A percentile compares a stretch with the other conserved stretches of the same genome.
Conservation (phyloP, 2,888 invertebrate species). For the Drosophila merina region DNA sequence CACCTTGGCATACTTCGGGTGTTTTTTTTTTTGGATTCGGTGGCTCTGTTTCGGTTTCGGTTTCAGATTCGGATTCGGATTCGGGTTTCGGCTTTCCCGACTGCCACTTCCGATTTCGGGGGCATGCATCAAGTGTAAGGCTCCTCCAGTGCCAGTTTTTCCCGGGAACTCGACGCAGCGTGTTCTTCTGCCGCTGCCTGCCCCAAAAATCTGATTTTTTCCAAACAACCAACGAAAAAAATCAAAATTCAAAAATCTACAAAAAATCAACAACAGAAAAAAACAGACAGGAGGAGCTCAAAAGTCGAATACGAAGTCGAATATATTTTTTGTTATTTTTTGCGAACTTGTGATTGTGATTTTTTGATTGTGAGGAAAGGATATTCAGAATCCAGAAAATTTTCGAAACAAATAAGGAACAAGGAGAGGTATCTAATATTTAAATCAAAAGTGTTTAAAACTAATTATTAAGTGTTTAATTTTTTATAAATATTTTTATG, state of each 20-base stretch:
- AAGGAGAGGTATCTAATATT: no score
- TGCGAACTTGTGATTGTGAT: slow-evolving; percentile 1
- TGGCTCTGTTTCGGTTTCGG: slow-evolving; percentile 22
- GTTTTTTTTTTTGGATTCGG: slow-evolving; percentile 17
- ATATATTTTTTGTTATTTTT: neutral
- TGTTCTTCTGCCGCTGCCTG: slow-evolving; percentile 63
- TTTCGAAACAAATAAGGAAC: no score
- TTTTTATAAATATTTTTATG: neutral
- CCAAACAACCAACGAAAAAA: slow-evolving; percentile 20
- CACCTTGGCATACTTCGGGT: slow-evolving; percentile 40
- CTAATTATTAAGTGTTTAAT: neutral
- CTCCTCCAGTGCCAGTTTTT: slow-evolving; percentile 84
- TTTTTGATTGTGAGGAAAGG: neutral
- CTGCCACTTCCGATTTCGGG: slow-evolving; percentile 17
- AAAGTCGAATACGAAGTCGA: neutral
- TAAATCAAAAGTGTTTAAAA: no score
- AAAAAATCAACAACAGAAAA: neutral
- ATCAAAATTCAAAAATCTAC: slow-evolving; percentile 17
- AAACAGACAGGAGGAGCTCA: neutral
- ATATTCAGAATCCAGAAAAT: no score
- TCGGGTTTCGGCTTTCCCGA: slow-evolving; percentile 23
- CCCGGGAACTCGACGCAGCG: slow-evolving; percentile 83
- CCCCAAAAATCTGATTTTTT: slow-evolving; percentile 7
- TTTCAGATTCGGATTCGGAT: slow-evolving; percentile 23
- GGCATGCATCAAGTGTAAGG: slow-evolving; percentile 82